Evolutionary conservation across 53 echinoderm and acorn worm species (phyloP).

Genomic region (Pentamera pediparva): DNA sequence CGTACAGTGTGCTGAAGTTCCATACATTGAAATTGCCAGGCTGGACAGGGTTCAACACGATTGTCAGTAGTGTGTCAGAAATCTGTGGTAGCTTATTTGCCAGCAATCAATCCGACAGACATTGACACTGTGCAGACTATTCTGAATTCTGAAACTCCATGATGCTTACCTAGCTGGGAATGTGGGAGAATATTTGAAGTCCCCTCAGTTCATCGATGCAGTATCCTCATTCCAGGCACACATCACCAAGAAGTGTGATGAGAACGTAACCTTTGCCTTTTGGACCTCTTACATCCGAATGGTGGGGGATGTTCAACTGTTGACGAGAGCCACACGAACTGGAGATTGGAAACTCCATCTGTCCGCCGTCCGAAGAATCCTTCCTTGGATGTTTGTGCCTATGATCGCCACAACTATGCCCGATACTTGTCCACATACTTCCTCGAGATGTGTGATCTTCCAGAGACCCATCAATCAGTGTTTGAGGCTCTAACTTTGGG

Average conservation of each 20-base stretch:
- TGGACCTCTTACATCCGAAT: constrained; percentile 37
- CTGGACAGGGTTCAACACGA: constrained; percentile 35
- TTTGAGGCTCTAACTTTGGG: constrained; percentile 25
- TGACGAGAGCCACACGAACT: constrained; percentile 11
- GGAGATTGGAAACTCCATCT: constrained; percentile 54
- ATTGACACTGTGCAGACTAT: neutral
- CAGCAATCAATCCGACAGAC: constrained; percentile 24
- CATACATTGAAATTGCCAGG: neutral
- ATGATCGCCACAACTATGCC: constrained; percentile 40
- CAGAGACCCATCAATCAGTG: constrained; percentile 36
- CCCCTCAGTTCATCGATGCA: neutral
- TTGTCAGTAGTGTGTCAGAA: neutral
- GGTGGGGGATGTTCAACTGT: neutral
- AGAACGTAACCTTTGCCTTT: constrained; percentile 24
- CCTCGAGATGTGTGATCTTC: constrained; percentile 40
- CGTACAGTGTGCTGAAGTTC: constrained; percentile 9
- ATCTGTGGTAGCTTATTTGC: constrained; percentile 6
- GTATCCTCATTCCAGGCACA: neutral
- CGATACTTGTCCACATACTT: constrained; percentile 45
- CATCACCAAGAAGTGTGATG: neutral
- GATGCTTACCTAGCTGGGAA: neutral
- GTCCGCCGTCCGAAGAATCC: constrained; percentile 27
- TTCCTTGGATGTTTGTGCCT: constrained; percentile 50
- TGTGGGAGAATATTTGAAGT: neutral
- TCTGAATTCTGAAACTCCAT: neutral